Conservation (phyloP, 1,140 invertebrate genomes). For the Dryas iulia region DNA sequence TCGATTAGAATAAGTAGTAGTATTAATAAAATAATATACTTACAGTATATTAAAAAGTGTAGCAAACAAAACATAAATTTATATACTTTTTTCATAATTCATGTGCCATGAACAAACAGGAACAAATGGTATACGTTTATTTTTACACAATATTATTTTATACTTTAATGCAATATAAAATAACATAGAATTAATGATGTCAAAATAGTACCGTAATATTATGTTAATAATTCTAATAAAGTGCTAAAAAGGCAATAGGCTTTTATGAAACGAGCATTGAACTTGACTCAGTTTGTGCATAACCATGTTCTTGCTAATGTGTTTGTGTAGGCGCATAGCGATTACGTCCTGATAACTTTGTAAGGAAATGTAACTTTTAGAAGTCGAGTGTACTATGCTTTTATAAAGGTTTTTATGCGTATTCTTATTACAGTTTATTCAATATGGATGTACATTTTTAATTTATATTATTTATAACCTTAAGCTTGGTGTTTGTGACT, state of each 20-base stretch:
- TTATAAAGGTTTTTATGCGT: not conserved
- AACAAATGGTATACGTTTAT: slow-evolving; percentile 1
- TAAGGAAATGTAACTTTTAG: not conserved
- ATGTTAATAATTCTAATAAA: slow-evolving; percentile 8
- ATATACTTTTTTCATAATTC: slow-evolving; percentile 9
- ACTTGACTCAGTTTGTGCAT: slow-evolving; percentile 24
- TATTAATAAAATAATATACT: slow-evolving; percentile 18
- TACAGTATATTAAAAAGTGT: slow-evolving; percentile 4
- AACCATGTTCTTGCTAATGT: slow-evolving; percentile 21
- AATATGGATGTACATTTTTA: not conserved
- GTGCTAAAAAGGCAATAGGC: slow-evolving; percentile 9
- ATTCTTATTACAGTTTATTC: not conserved
- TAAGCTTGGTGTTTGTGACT: slow-evolving; percentile 18
- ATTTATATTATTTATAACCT: not conserved
- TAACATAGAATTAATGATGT: not conserved
- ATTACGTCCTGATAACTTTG: not conserved
- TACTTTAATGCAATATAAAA: slow-evolving; percentile 4
- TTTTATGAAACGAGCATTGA: slow-evolving; percentile 25
- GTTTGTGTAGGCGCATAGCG: slow-evolving; percentile 17
- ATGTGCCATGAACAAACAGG: slow-evolving; percentile 17
- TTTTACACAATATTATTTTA: not conserved
- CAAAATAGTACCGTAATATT: slow-evolving; percentile 5
- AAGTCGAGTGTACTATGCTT: not conserved
- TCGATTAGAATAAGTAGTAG: slow-evolving; percentile 24
- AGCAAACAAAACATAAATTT: not conserved